These are phyloP conservation scores for Montipora efflorescens DNA, from an alignment of 64 coral and sea anemone genomes.

Conservation along the genomic window DNA sequence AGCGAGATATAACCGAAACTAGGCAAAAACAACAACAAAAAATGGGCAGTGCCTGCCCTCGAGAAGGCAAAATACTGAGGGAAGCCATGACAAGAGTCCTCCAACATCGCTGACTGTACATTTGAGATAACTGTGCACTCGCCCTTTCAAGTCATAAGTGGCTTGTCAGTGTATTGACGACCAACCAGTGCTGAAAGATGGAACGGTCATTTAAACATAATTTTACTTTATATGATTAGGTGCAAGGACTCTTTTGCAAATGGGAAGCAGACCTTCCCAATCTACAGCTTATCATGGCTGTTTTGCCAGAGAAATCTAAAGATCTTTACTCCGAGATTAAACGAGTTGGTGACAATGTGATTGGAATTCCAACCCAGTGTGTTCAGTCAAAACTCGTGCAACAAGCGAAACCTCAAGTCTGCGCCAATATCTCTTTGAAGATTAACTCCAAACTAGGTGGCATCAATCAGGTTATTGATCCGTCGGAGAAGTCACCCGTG, in stretches of 20 bases:
- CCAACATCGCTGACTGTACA: no score
- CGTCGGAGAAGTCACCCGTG: conserved; percentile 8
- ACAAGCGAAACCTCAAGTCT: conserved; percentile 58
- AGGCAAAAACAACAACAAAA: no score
- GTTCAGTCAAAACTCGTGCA: conserved; percentile 40
- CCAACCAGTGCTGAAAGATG: no score
- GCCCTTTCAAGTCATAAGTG: no score
- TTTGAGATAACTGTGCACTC: no score
- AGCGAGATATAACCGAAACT: no score
- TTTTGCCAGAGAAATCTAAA: conserved; percentile 72
- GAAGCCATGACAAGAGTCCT: no score
- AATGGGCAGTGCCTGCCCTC: no score
- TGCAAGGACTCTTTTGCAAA: conserved; percentile 33
- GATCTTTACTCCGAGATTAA: conserved; percentile 75
- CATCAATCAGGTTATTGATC: conserved; percentile 78
- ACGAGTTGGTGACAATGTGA: conserved; percentile 68
- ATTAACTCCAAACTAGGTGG: conserved; percentile 89
- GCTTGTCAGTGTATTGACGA: no score
- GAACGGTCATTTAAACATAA: no score
- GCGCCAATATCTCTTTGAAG: conserved; percentile 85
- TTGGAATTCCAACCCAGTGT: conserved; percentile 82
- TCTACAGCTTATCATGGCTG: conserved; percentile 76
- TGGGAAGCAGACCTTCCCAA: neutral
- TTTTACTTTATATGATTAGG: conserved; percentile 3
- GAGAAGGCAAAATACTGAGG: no score